Base-by-base conservation (phyloP, 2,888 invertebrate species). In the Zygaena filipendulae region DNA sequence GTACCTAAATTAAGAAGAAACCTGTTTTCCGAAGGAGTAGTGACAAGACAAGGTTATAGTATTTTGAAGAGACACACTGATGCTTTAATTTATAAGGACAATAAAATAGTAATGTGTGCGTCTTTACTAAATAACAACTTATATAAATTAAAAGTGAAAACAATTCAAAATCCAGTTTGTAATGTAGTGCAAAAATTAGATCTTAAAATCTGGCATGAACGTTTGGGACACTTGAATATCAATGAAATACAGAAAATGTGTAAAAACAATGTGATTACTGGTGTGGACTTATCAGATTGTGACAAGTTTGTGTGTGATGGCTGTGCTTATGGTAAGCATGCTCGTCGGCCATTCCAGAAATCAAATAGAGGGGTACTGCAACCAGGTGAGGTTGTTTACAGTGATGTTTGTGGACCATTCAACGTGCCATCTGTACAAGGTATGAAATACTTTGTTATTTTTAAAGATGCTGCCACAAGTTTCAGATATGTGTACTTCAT, bases 181-280 rank as follows among this genome's bases (percentile, higher is more conserved):
- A 42, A 44, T 29, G 20, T 39, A 7, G 39, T 38, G 3, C 38
- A 43, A 29, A 32, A n/a, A n/a, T n/a, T n/a, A n/a, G n/a, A n/a
- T n/a, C n/a, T n/a, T n/a, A 35, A 31, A 16, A 26, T 18, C n/a
- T 39, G 34, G 34, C 39, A 39, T 33, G 39, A 36, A 30, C n/a
- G 38, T n/a, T 16, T 38, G 5, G 33, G 36, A 25, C 34, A 39
- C 11, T 22, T 36, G 2, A 35, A 38, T 24, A 11, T 31, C 0
- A 27, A 38, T 23, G 27, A 36, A 32, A 19, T 36, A 3, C 21
- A 32, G 11, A 36, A 27, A 10, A 36, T 33, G 33, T 19, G 27
- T 22, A 29, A 23, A 11, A 27, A 27, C 18, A 14, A 12, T 26
- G 25, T 26, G 1, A 22, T 32, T 22, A 13, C 23, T 16, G 29